Evolutionary conservation across 2,888 invertebrate species (phyloP), one percentile per base, ranked within the genome.

Genomic region (Esperia sulphurella): DNA sequence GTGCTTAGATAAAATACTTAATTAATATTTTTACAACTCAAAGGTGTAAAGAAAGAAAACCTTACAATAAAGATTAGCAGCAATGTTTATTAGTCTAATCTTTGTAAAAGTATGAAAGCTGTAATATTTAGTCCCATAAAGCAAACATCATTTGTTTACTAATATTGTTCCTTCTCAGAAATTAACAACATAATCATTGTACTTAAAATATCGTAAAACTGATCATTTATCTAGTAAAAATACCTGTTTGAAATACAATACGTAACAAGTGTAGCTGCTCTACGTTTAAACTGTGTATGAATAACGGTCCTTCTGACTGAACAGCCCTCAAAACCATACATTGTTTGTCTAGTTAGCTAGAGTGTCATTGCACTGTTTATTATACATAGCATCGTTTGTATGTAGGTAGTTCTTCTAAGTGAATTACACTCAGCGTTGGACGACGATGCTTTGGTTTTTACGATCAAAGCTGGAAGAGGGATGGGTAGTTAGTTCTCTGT

Each of bases 381-480:
- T 57, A 61, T 69, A 71, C 69, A 71, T 61, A 59, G 60, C 68
- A 52, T 58, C 65, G 53, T 66, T 61, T 63, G 49, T 62, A 66
- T 62, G 65, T 59, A 66, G 56, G 57, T 66, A 65, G 59, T 62
- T 55, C 61, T 61, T 68, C 68, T 77, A 72, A 76, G 79, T 79
- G 71, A 73, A 79, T 76, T 77, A 75, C 72, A 71, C 68, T 69
- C 71, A 48, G 71, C 66, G 73, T 66, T 55, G 77, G 75, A 74
- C 75, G 68, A 70, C 73, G n/a, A n/a, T n/a, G 75, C 59, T 74
- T 71, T 75, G 76, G 71, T 77, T 77, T 79, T 78, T 76, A 80
- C 69, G 67, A 68, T 70, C 71, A 67, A 68, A 71, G 69, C 54
- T 68, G 65, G 68, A 21, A 21, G 2, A 67, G 65, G 65, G 71